Evolutionary conservation across 2,797 vertebrate species (phyloP).

Genomic region (Anolis apletophallus): DNA sequence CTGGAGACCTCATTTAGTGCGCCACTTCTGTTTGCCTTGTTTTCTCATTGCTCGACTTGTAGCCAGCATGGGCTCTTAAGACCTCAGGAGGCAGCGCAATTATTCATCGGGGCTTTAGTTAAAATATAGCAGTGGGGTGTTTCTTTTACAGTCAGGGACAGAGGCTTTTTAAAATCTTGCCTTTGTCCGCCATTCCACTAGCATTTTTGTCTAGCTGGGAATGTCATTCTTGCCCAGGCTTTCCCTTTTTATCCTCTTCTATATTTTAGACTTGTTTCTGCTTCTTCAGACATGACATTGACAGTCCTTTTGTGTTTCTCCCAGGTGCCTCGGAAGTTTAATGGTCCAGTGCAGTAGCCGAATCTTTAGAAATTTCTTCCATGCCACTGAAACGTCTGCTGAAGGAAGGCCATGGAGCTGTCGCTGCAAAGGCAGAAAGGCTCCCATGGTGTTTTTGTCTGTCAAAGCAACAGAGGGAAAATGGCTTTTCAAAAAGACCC

Average conservation of each 20-base stretch:
- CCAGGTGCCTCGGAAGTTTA: constrained; percentile 65
- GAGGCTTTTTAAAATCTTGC: constrained; percentile 49
- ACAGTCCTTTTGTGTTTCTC: constrained; percentile 66
- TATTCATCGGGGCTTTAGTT: constrained; percentile 37
- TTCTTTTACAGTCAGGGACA: constrained; percentile 22
- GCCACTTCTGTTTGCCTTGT: not conserved
- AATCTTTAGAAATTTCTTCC: constrained; percentile 59
- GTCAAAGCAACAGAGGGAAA: constrained; percentile 48
- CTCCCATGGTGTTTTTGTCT: constrained; percentile 47
- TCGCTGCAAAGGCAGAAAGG: constrained; percentile 37
- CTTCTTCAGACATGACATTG: constrained; percentile 60
- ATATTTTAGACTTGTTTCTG: constrained; percentile 72
- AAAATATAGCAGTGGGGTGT: constrained; percentile 32
- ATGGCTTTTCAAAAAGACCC: constrained; percentile 38
- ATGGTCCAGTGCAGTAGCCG: constrained; percentile 46
- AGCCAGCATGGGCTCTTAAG: constrained; percentile 19
- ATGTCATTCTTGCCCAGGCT: constrained; percentile 55
- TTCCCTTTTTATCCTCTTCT: constrained; percentile 65
- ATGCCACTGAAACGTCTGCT: constrained; percentile 42
- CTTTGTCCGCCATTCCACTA: constrained; percentile 43
- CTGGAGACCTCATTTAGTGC: constrained; percentile 22
- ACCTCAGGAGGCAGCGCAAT: constrained; percentile 30
- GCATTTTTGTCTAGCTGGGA: constrained; percentile 59
- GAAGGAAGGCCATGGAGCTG: constrained; percentile 35
- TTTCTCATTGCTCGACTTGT: constrained; percentile 19